Evolutionary conservation across 2,797 vertebrate species (phyloP).

Genomic region (Danio jaintianensis): DNA sequence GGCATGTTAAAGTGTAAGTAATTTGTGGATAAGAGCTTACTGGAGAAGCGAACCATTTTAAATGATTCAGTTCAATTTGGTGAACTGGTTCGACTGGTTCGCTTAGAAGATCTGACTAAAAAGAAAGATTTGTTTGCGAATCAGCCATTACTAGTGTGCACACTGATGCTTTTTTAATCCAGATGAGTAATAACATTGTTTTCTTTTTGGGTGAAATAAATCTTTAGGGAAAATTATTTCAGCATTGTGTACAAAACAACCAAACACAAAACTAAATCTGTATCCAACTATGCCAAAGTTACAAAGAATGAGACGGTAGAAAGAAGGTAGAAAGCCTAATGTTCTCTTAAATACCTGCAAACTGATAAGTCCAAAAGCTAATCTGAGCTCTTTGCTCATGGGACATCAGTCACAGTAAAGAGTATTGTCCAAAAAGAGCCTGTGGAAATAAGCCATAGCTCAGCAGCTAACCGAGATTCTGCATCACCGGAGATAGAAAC

Average conservation of each 20-base stretch:
- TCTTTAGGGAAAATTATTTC: neutral
- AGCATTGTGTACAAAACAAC: neutral
- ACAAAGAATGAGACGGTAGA: neutral
- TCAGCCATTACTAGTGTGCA: no score
- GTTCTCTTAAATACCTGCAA: slow-evolving; percentile 26
- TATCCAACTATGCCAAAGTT: neutral
- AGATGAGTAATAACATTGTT: neutral
- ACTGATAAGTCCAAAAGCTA: slow-evolving; percentile 15
- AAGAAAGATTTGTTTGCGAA: no score
- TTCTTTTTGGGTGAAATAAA: neutral
- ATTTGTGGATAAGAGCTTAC: no score
- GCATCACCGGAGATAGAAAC: slow-evolving; percentile 33
- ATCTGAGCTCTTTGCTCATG: neutral
- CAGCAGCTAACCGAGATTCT: slow-evolving; percentile 36
- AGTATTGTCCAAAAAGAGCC: slow-evolving; percentile 22
- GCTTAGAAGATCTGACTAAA: no score
- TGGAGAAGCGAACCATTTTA: no score
- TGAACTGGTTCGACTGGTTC: no score
- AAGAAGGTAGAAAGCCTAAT: neutral
- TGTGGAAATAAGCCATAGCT: slow-evolving; percentile 4
- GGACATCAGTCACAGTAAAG: slow-evolving; percentile 10
- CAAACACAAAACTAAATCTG: neutral
- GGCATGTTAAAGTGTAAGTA: no score
- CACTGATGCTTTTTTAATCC: no score
- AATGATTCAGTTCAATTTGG: no score